Conservation (phyloP, 1,140 invertebrate species). For the Rhagoletis zephyria region DNA sequence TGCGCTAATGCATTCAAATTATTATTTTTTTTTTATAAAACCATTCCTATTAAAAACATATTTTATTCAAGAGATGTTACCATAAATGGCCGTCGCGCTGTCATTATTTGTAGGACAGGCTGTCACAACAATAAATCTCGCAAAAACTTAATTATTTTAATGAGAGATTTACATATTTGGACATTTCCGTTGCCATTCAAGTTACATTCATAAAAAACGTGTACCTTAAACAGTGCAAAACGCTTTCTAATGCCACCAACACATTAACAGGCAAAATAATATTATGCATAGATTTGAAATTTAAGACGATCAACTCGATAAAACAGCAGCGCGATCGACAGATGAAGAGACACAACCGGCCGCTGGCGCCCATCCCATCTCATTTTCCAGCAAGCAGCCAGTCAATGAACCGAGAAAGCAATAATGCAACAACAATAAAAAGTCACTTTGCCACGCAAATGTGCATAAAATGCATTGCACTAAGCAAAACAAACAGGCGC, state of each 20-base stretch:
- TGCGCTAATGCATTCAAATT: no score
- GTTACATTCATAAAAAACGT: not conserved
- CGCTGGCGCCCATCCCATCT: not conserved
- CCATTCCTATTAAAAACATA: no score
- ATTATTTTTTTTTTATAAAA: no score
- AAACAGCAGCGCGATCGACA: not conserved
- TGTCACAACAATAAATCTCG: slow-evolving; percentile 7
- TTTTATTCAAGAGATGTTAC: not conserved
- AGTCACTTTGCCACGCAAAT: not conserved
- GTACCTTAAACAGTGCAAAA: not conserved
- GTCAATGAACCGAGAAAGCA: slow-evolving; percentile 35
- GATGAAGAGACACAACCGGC: not conserved
- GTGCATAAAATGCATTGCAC: not conserved
- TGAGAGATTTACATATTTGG: slow-evolving; percentile 47
- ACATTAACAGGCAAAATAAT: no score
- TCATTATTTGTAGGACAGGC: not conserved
- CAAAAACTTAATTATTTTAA: slow-evolving; percentile 25
- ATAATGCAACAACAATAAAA: not conserved
- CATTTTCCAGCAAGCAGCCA: slow-evolving; percentile 1
- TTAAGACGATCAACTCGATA: not conserved
- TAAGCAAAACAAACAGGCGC: not conserved
- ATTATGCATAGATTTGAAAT: not conserved
- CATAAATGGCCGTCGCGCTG: not conserved
- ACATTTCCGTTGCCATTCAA: slow-evolving; percentile 4
- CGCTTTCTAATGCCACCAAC: not conserved